These are phyloP conservation scores for Crotalus horridus DNA, from an alignment of 2,113 vertebrate genomes.

Conservation along the genomic window DNA sequence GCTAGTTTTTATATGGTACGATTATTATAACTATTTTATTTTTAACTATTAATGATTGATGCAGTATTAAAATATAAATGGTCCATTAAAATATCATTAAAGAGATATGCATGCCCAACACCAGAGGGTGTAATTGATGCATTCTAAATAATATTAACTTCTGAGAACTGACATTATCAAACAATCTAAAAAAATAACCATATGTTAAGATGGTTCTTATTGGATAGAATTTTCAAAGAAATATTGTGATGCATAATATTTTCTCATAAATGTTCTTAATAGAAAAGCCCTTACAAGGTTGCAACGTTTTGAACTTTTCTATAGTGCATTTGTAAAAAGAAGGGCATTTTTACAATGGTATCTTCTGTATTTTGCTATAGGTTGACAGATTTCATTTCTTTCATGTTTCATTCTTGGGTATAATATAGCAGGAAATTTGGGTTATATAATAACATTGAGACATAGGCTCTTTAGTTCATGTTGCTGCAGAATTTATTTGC, in stretches of 20 bases:
- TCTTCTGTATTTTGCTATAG: background rate
- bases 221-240: background rate
- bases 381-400: background rate
- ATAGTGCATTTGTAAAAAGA: background rate
- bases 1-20: background rate
- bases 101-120: slow-evolving; percentile 21
- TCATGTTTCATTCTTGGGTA: background rate
- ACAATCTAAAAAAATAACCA: background rate
- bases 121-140: slow-evolving; percentile 49
- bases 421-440: background rate
- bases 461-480: background rate
- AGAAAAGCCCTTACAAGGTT: background rate
- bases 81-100: background rate
- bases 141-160: slow-evolving; percentile 16
- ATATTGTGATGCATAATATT: background rate
- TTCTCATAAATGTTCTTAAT: background rate
- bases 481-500: background rate
- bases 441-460: background rate
- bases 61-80: background rate
- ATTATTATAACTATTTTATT: background rate
- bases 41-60: background rate
- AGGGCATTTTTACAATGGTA: background rate
- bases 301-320: background rate
- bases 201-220: background rate
- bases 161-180: background rate